Conservation (phyloP, 1,140 invertebrate species). For the Diabrotica virgifera region DNA sequence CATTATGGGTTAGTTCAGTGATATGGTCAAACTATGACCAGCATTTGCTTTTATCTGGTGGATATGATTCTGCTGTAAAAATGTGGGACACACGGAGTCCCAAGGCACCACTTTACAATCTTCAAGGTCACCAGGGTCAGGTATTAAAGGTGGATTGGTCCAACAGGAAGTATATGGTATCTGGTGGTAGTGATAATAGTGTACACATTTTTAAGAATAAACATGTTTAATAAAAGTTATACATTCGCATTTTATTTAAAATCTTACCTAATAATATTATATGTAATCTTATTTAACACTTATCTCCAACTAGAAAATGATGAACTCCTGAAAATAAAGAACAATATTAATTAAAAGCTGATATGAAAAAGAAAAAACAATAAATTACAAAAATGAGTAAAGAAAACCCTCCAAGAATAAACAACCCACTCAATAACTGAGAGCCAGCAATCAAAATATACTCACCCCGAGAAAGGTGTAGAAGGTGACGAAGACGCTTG, state of each 20-base stretch:
- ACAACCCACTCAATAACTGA: too few species aligned
- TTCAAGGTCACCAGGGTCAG: slow-evolving; percentile 93
- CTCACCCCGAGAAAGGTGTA: slow-evolving; percentile 51
- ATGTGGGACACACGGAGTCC: slow-evolving; percentile 95
- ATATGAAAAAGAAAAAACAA: too few species aligned
- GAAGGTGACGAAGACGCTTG: slow-evolving; percentile 41
- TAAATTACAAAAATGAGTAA: too few species aligned
- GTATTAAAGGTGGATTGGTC: slow-evolving; percentile 94
- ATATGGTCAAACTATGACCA: slow-evolving; percentile 84
- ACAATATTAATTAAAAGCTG: background rate
- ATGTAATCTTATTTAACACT: slow-evolving; percentile 1
- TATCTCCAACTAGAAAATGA: slow-evolving; percentile 47
- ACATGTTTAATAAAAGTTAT: slow-evolving; percentile 27
- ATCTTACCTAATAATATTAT: background rate
- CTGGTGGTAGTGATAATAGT: slow-evolving; percentile 91
- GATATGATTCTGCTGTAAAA: slow-evolving; percentile 88
- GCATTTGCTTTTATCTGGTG: slow-evolving; percentile 88
- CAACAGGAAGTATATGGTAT: slow-evolving; percentile 79
- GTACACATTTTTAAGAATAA: slow-evolving; percentile 82
- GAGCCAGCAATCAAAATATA: background rate
- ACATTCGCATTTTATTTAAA: background rate
- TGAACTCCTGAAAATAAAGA: slow-evolving; percentile 38
- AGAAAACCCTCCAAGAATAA: too few species aligned
- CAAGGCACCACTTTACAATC: slow-evolving; percentile 87
- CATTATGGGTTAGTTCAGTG: slow-evolving; percentile 81